Evolutionary conservation across 2,113 vertebrate species (phyloP).

Genomic region (Gymnocephalus cernua): DNA sequence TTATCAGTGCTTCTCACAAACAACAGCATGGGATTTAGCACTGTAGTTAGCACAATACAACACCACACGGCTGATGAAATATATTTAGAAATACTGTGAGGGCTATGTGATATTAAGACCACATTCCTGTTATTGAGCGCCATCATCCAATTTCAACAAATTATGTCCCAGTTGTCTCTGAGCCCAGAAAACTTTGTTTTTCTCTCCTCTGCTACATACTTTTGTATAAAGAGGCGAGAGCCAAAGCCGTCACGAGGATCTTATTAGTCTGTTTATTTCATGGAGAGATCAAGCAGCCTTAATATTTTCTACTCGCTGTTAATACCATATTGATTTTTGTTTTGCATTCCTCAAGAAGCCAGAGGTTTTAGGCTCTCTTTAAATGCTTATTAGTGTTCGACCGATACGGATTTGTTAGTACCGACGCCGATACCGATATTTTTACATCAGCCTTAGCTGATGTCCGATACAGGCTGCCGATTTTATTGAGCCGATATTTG

Average conservation of each 20-base stretch:
- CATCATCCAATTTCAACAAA: constrained; percentile 43
- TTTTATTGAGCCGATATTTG: too few relatives aligned
- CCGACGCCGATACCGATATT: too few relatives aligned
- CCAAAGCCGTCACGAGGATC: neutral
- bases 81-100: constrained; percentile 30
- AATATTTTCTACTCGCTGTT: constrained; percentile 22
- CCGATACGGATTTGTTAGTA: too few relatives aligned
- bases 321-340: constrained; percentile 37
- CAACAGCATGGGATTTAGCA: constrained; percentile 55
- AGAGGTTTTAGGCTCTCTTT: constrained; percentile 13
- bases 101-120: constrained; percentile 12
- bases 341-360: constrained; percentile 22
- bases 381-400: too few relatives aligned
- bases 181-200: neutral
- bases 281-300: constrained; percentile 16
- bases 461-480: too few relatives aligned
- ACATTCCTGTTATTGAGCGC: constrained; percentile 45
- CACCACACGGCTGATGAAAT: constrained; percentile 29
- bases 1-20: constrained; percentile 44
- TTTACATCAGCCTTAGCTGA: too few relatives aligned
- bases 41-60: constrained; percentile 43
- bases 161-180: constrained; percentile 20
- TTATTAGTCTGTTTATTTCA: constrained; percentile 39
- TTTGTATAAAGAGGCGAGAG: constrained; percentile 5
- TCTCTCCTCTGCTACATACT: constrained; percentile 6